A percentile compares a stretch with the other conserved stretches of the same genome.
Evolutionary conservation across 2,888 invertebrate genomes (phyloP).

Genomic region (Lobophora halterata): DNA sequence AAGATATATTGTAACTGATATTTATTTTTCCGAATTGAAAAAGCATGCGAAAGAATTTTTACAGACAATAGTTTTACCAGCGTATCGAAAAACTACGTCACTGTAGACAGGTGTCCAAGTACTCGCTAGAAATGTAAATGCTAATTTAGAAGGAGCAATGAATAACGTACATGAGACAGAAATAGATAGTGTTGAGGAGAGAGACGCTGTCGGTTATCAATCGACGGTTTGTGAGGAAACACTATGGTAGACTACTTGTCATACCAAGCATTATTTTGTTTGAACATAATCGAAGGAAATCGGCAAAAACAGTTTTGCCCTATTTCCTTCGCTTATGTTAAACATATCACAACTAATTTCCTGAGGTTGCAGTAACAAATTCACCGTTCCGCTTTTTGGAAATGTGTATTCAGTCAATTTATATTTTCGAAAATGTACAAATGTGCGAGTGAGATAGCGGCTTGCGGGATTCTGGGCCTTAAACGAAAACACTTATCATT

Average conservation of each 20-base stretch:
- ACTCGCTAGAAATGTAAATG: conserved; percentile 45
- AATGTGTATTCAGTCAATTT: too few relatives aligned
- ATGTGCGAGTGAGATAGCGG: too few relatives aligned
- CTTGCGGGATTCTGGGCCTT: too few relatives aligned
- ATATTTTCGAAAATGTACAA: too few relatives aligned
- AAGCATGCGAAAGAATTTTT: conserved; percentile 37
- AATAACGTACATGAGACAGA: conserved; percentile 36
- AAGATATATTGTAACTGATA: too few relatives aligned
- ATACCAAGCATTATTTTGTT: conserved; percentile 4
- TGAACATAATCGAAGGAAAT: neutral
- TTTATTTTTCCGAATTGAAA: too few relatives aligned
- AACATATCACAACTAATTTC: too few relatives aligned
- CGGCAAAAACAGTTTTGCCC: too few relatives aligned
- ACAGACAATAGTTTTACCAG: conserved; percentile 59
- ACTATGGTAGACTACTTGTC: conserved; percentile 14
- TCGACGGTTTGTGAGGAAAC: conserved; percentile 30
- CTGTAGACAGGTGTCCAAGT: conserved; percentile 49
- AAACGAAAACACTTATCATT: too few relatives aligned
- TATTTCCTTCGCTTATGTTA: too few relatives aligned
- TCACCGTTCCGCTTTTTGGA: too few relatives aligned
- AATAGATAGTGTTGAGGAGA: conserved; percentile 45
- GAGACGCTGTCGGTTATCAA: conserved; percentile 38
- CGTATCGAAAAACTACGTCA: conserved; percentile 54
- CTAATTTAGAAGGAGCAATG: conserved; percentile 38
- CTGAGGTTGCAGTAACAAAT: too few relatives aligned